Evolutionary conservation across 2,113 vertebrate species (phyloP).

Genomic region (Rhagologus leucostigma): DNA sequence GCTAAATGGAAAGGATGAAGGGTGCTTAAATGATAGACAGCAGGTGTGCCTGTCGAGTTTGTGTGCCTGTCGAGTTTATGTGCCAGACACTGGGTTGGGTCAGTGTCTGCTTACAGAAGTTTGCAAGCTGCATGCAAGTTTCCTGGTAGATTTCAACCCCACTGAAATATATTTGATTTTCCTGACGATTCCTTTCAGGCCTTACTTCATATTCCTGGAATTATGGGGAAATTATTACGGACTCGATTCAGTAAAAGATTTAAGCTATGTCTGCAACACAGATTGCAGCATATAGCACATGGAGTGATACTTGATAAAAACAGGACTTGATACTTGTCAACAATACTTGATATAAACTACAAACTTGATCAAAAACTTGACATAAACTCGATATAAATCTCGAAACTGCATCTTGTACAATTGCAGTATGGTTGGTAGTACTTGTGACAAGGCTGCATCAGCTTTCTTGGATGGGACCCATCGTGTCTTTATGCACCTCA

Average conservation of each 20-base stretch:
- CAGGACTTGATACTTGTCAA: not conserved
- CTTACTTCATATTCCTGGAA: not conserved
- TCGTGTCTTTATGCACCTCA: not conserved
- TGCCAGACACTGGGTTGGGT: not conserved
- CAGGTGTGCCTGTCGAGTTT: not conserved
- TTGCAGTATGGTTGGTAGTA: not conserved
- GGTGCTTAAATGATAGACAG: not conserved
- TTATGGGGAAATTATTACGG: not conserved
- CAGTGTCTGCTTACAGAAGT: not conserved
- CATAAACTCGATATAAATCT: not conserved
- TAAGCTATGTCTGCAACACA: not conserved
- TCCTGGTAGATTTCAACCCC: not conserved
- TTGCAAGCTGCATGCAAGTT: not conserved
- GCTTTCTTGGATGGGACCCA: not conserved
- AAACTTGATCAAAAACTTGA: not conserved
- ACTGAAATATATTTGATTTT: not conserved
- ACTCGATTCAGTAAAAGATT: not conserved
- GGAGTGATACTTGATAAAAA: not conserved
- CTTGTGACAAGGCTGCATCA: not conserved
- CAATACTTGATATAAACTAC: not conserved
- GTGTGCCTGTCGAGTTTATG: not conserved
- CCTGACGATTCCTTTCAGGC: not conserved
- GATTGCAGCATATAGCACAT: not conserved
- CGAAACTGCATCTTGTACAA: not conserved
- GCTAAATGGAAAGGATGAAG: not conserved